Base-by-base conservation (phyloP, 2,888 invertebrate species). In the Cheilosia vulpina region DNA sequence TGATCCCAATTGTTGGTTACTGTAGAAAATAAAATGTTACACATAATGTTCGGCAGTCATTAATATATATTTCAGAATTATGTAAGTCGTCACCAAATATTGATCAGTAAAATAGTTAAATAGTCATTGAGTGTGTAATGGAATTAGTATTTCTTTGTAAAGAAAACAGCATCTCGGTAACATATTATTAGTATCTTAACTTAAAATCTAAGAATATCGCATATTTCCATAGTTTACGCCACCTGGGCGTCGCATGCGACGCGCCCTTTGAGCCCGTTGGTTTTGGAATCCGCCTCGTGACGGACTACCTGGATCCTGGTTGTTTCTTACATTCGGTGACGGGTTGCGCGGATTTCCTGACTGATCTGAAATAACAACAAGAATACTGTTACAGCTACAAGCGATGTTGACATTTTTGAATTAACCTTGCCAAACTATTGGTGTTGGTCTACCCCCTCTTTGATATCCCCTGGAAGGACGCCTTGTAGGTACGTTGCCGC, bases 351-450 rank as follows among this genome's bases (percentile, higher is more conserved):
- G 88, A 66, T 88, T 88, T 9, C 89, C 89, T 1, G 89, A 78
- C 4, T 87, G 75, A 69, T 89, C 89, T 89, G 24, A 50, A 78
- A 79, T 9, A n/a, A 38, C 3, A 43, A 58, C 6, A 31, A 45
- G 53, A 52, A 60, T 19, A 47, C 4, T 58, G 55, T 58, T 73
- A 43, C 13, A 52, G 50, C 17, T 15, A 38, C 47, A 31, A 3
- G 43, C 27, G 43, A 73, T 2, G 13, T 17, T 13, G 2, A 41
- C 27, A 52, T 60, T 11, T 38, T 58, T 66, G 17, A 75, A 77
- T 66, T 79, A 88, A 4, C 90, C 89, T 75, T 91, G 91, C 95
- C 95, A 95, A 38, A 95, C 93, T 87, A 95, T 95, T 0, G 95
- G 95, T 13, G 94, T 94, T 5, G 94, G 95, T 58, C 94, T 92